phyloP scores from a whole-genome alignment of 2,113 vertebrate species.

The Albula goreensis region DNA sequence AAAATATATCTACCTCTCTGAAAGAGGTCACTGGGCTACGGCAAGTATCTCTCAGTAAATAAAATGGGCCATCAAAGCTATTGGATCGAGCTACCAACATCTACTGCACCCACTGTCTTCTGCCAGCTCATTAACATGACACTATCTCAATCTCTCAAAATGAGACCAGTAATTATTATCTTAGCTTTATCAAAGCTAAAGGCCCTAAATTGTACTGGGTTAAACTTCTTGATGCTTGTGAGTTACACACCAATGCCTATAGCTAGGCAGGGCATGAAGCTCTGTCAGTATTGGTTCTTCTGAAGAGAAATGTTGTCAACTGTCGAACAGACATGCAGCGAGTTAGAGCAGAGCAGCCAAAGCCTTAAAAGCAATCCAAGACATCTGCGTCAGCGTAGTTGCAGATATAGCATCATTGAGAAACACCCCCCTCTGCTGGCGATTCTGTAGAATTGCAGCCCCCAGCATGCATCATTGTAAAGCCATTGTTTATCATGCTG shows the following conservation, averaged over 20 bases:
- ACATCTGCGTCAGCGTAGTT: not conserved
- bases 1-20: not conserved
- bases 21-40: not conserved
- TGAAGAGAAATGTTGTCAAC: not conserved
- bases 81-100: not conserved
- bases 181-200: not conserved
- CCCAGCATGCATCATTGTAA: not conserved
- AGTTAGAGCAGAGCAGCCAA: not conserved
- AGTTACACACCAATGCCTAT: not conserved
- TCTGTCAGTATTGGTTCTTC: not conserved
- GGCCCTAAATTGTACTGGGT: not conserved
- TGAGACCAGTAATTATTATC: not conserved
- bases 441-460: not conserved
- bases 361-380: not conserved
- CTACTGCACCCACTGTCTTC: not conserved
- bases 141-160: not conserved
- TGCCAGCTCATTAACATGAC: not conserved
- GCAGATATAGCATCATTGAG: not conserved
- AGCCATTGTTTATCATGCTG: not conserved
- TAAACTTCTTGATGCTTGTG: not conserved
- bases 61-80: not conserved
- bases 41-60: not conserved
- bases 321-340: not conserved
- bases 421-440: not conserved
- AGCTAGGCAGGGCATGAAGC: not conserved